Evolutionary conservation across 2,888 invertebrate species (phyloP).

Genomic region (Leistus spinibarbis): DNA sequence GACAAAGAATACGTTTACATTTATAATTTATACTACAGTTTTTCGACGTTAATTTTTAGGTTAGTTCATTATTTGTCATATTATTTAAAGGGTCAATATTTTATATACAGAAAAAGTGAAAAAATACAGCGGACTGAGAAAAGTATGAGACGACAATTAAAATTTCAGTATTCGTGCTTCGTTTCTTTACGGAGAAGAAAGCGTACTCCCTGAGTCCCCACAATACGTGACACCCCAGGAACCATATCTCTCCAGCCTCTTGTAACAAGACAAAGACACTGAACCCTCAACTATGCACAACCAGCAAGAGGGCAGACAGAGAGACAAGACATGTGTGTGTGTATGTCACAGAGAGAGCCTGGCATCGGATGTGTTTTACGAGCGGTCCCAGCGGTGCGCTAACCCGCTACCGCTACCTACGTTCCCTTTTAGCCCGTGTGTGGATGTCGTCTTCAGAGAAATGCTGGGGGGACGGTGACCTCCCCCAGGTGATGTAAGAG

Average conservation of each 20-base stretch:
- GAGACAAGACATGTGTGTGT: background rate
- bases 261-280: background rate
- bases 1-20: no score
- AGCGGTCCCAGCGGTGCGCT: conserved; percentile 57
- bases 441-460: background rate
- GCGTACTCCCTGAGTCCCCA: background rate
- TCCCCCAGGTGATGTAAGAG: background rate
- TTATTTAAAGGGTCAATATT: no score
- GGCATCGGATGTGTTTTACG: conserved; percentile 58
- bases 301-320: background rate
- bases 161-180: conserved; percentile 26
- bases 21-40: no score
- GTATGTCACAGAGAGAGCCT: background rate
- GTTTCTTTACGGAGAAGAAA: background rate
- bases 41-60: no score
- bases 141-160: conserved; percentile 20
- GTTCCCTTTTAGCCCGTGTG: conserved; percentile 56
- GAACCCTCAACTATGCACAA: background rate
- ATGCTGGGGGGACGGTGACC: background rate
- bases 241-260: background rate
- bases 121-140: background rate
- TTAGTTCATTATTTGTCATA: no score
- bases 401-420: conserved; percentile 56
- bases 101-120: no score
- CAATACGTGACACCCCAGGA: background rate